These are phyloP conservation scores for Tipula helvola DNA, from an alignment of 2,888 invertebrate species.

Conservation along the genomic window DNA sequence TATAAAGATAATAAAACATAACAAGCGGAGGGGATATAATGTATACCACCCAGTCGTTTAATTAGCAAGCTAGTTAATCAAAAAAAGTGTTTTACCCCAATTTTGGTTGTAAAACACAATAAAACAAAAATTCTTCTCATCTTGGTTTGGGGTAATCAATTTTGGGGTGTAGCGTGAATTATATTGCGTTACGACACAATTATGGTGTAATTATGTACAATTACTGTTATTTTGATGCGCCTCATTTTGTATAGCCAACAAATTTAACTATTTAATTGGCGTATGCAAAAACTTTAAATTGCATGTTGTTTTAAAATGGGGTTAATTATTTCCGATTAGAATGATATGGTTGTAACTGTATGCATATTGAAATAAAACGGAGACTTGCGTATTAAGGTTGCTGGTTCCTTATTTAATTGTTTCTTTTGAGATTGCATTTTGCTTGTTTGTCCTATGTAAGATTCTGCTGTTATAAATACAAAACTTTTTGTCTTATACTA, in stretches of 20 bases:
- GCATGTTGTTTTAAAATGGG: not conserved
- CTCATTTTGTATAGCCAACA: not conserved
- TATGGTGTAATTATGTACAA: not conserved
- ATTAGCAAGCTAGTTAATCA: slow-evolving; percentile 37
- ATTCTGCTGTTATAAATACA: too few species aligned
- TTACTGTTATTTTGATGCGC: not conserved
- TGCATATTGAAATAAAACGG: too few species aligned
- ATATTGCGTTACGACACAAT: not conserved
- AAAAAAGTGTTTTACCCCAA: slow-evolving; percentile 17
- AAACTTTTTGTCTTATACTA: too few species aligned
- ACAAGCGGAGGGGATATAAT: not conserved
- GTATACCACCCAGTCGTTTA: slow-evolving; percentile 24
- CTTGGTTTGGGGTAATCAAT: not conserved
- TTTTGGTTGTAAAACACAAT: not conserved
- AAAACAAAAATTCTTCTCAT: not conserved
- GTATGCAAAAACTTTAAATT: not conserved
- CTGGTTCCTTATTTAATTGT: too few species aligned
- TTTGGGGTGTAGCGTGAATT: not conserved
- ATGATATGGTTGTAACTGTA: too few species aligned
- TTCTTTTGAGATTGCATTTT: too few species aligned
- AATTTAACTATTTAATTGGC: not conserved
- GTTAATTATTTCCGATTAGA: too few species aligned
- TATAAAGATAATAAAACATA: not conserved
- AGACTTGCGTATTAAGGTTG: too few species aligned
- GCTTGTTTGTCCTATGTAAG: too few species aligned